Evolutionary conservation across 2,113 vertebrate species (phyloP), one percentile per base, ranked within the genome.

Genomic region (Clarias magur): DNA sequence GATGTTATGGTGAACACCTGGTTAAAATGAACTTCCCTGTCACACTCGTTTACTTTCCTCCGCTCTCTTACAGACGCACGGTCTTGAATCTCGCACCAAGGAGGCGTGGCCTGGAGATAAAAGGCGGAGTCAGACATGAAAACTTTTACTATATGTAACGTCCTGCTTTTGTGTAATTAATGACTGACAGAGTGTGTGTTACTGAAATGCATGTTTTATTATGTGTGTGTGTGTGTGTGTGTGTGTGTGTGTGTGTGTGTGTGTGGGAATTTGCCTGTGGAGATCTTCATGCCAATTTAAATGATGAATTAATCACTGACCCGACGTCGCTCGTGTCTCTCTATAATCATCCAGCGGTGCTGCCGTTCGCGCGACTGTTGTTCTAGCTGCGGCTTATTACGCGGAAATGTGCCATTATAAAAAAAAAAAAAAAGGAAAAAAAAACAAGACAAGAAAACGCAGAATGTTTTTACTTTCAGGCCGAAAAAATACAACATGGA

Each of bases 1-100:
- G 59, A 89, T 80, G 82, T 76, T 87, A 73, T 85, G 79, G 67
- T 76, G 76, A 73, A 84, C 85, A 89, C 82, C 85, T 89, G 88
- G 81, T 27, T 79, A 65, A 53, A 42, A 80, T 83, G 27, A 72
- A 57, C 59, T 21, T 30, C 15, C 19, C 54, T 21, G n/a, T 59
- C 42, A 59, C 76, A 76, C 5, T 12, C 9, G 10, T 65, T 72
- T 21, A 11, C 67, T 17, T 68, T 34, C 5, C 70, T 16, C 25
- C 34, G 2, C 34, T 38, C 2, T 38, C 34, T 34, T 34, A 34
- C 30, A 34, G n/a, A n/a, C n/a, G n/a, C n/a, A n/a, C n/a, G n/a
- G 30, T 34, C 30, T 34, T 34, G 30, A 34, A 34, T 34, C 30
- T 34, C 30, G 30, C 30, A 34, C 30, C 30, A 2, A 34, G 30